These are phyloP conservation scores for Hedya salicella DNA, from an alignment of 2,888 invertebrate genomes.

Conservation along the genomic window DNA sequence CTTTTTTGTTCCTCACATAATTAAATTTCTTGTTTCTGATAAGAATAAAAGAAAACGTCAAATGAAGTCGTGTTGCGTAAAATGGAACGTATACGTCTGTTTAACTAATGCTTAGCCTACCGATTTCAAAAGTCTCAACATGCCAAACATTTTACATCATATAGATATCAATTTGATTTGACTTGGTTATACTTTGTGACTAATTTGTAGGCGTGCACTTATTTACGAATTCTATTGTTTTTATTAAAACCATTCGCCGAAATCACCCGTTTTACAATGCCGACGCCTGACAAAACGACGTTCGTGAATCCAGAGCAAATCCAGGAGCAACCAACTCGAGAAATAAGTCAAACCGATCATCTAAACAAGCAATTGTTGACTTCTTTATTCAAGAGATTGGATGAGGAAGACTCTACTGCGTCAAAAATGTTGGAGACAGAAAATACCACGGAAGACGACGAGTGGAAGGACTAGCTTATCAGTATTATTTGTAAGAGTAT, in stretches of 20 bases:
- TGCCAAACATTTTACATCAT: background rate
- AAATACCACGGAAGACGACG: constrained; percentile 62
- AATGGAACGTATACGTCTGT: constrained; percentile 39
- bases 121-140: constrained; percentile 43
- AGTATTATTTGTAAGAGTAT: constrained; percentile 27
- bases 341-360: constrained; percentile 87
- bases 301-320: constrained; percentile 57
- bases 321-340: constrained; percentile 69
- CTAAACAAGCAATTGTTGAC: constrained; percentile 87
- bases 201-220: constrained; percentile 28
- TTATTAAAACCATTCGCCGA: constrained; percentile 44
- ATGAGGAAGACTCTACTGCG: constrained; percentile 69
- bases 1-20: too few relatives aligned
- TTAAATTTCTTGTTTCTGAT: background rate
- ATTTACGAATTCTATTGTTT: constrained; percentile 48
- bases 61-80: constrained; percentile 10
- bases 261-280: constrained; percentile 58
- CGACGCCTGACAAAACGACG: constrained; percentile 66
- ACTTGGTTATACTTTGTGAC: constrained; percentile 22
- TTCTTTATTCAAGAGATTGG: constrained; percentile 86
- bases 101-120: constrained; percentile 42
- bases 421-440: constrained; percentile 70
- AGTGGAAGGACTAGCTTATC: constrained; percentile 65
- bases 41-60: constrained; percentile 21
- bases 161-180: background rate